phyloP scores from a whole-genome alignment of 2,113 vertebrate genomes.

The Salvator merianae region DNA sequence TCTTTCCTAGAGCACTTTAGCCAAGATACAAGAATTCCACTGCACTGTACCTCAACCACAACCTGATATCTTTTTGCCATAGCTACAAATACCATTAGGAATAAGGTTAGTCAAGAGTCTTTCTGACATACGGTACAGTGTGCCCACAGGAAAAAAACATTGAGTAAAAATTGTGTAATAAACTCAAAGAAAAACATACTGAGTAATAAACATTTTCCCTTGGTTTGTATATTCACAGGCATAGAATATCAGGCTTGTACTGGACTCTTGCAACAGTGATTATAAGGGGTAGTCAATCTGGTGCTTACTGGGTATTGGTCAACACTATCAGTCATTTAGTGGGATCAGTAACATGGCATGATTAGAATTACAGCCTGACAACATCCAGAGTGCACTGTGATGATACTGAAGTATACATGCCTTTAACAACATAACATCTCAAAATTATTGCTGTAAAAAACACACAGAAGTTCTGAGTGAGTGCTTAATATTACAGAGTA shows the following conservation, averaged over 20 bases:
- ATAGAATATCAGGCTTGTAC: neutral
- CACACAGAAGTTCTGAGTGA: neutral
- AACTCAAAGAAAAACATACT: no score
- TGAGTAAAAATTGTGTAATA: neutral
- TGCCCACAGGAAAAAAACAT: neutral
- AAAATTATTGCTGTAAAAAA: constrained; percentile 8
- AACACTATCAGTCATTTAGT: no score
- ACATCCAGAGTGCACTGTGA: no score
- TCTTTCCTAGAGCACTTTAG: neutral
- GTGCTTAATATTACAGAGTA: neutral
- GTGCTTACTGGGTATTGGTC: no score
- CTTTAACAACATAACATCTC: neutral
- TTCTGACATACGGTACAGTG: neutral
- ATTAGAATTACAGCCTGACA: no score
- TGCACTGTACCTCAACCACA: neutral
- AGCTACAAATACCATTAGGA: neutral
- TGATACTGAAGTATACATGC: no score
- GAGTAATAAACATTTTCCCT: neutral
- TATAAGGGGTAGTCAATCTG: no score
- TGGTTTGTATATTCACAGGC: neutral
- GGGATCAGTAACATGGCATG: no score
- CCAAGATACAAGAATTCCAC: neutral
- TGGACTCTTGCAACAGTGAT: neutral
- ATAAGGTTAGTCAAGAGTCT: neutral
- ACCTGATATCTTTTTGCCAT: neutral